phyloP scores from a whole-genome alignment of 2,797 vertebrate genomes.

The Acanthornis magna region DNA sequence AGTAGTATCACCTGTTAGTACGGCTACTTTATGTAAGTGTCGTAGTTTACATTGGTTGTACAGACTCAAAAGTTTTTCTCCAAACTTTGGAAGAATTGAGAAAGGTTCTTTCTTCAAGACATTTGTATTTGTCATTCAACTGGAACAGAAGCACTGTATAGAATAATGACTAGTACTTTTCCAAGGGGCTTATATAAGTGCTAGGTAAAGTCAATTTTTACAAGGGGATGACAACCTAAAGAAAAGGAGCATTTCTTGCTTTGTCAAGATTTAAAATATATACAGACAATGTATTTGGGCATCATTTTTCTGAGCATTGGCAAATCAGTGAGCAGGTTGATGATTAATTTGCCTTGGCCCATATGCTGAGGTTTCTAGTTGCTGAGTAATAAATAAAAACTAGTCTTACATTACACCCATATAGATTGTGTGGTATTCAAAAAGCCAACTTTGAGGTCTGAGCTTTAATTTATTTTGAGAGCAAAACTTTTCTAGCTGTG shows the following conservation, averaged over 20 bases:
- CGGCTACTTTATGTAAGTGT: background rate
- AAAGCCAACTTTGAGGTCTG: background rate
- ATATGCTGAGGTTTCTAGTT: background rate
- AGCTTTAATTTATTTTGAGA: conserved; percentile 22
- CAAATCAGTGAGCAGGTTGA: background rate
- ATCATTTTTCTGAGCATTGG: background rate
- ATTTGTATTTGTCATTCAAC: background rate
- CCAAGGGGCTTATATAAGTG: background rate
- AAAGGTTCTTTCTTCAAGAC: background rate
- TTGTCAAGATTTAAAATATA: background rate
- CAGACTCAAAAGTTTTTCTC: conserved; percentile 26
- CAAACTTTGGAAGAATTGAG: conserved; percentile 17
- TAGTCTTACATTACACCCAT: background rate
- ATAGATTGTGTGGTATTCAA: background rate
- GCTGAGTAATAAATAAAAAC: background rate
- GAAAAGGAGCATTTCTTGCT: background rate
- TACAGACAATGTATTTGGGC: background rate
- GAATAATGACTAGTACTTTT: background rate
- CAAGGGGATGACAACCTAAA: background rate
- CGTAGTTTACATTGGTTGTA: background rate
- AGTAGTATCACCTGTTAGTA: background rate
- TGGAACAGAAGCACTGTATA: background rate
- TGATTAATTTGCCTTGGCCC: background rate
- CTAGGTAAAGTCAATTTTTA: background rate
- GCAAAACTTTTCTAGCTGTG: background rate